These are phyloP conservation scores for Grantiella picta DNA, from an alignment of 2,113 vertebrate species.

Conservation along the genomic window DNA sequence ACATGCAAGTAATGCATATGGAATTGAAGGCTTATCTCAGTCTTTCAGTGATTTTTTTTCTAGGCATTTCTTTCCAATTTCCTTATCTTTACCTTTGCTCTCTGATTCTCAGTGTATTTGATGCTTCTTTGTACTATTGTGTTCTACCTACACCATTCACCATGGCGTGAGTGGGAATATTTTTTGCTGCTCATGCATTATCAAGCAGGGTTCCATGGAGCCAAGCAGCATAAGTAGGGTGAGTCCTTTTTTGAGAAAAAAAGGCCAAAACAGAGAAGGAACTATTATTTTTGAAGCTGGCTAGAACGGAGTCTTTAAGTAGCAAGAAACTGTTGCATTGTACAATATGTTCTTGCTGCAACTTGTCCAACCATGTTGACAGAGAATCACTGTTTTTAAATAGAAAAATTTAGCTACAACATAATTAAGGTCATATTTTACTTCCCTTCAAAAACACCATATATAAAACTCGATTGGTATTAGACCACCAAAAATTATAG, in stretches of 20 bases:
- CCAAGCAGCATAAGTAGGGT: neutral
- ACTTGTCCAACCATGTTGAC: neutral
- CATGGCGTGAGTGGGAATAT: neutral
- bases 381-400: neutral
- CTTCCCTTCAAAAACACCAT: neutral
- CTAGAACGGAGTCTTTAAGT: neutral
- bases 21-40: neutral
- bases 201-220: neutral
- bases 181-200: neutral
- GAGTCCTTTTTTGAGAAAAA: neutral
- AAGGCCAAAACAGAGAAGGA: neutral
- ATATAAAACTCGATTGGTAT: neutral
- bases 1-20: neutral
- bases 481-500: neutral
- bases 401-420: neutral
- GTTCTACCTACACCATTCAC: neutral
- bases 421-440: neutral
- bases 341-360: neutral
- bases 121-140: neutral
- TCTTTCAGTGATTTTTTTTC: neutral
- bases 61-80: neutral
- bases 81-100: neutral
- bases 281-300: neutral
- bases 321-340: neutral
- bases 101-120: neutral